Base-by-base conservation (phyloP, 1,140 invertebrate species). In the Lordiphosa collinella region DNA sequence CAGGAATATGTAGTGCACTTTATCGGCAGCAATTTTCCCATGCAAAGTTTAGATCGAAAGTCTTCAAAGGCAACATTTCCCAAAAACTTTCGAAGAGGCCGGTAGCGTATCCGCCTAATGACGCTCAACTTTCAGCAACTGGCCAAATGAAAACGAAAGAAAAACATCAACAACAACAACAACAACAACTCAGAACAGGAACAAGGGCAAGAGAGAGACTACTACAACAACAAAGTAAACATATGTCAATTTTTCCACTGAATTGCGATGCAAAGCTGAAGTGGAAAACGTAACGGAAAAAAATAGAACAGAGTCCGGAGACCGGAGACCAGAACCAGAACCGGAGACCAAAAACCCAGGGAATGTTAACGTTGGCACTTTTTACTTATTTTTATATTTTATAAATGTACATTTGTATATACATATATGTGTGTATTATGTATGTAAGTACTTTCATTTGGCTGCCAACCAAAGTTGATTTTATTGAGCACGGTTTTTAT, bases 161-260 rank as follows among this genome's bases (percentile, higher is more conserved):
- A 52, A 54, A 68, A 67, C 48, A 57, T 63, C 48, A 49, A 32
- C 56, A 71, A 62, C 55, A 75, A 44, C n/a, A n/a, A 47, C 32
- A 65, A 59, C 57, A 84, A 69, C 78, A 84, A 73, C n/a, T n/a
- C n/a, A n/a, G n/a, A n/a, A n/a, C 55, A 60, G 11, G 47, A 49
- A 51, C 44, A 41, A 13, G 13, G 56, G 40, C 55, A 53, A 53
- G 38, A 64, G 37, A 37, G 34, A 58, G 25, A 44, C 43, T 52
- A 60, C 47, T 44, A 47, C 32, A 65, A 59, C 57, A 84, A 69
- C 78, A 84, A 73, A 82, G 78, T 84, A 82, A 82, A 82, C 78
- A 82, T 84, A 82, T 82, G 78, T 84, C 78, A 82, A 82, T 84
- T 82, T 82, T 82, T 82, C 78, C 78, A 78, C 78, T 82, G 78